Percentiles rank a stretch among this genome's conserved stretches.
phyloP scores from a whole-genome alignment of 1,140 invertebrate species.

The Drosophila mauritiana region DNA sequence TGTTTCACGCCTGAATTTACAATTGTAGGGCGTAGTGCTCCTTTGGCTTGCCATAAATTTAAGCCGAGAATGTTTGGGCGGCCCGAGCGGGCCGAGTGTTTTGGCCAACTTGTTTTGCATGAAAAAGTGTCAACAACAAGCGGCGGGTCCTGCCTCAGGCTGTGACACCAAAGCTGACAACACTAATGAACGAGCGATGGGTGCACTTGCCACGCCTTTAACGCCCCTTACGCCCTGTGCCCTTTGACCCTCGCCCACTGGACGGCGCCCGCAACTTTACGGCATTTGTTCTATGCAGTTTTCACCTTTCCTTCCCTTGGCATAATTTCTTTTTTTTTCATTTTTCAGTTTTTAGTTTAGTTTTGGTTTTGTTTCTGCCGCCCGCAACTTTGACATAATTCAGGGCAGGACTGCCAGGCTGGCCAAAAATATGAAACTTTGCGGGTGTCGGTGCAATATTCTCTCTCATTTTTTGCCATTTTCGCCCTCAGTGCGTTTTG shows the following conservation, averaged over 20 bases:
- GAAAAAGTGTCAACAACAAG: slow-evolving; percentile 67
- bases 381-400: slow-evolving; percentile 81
- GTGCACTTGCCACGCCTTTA: slow-evolving; percentile 29
- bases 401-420: slow-evolving; percentile 67
- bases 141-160: slow-evolving; percentile 45
- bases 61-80: slow-evolving; percentile 22
- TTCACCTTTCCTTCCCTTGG: slow-evolving; percentile 45
- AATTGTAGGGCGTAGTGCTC: slow-evolving; percentile 37
- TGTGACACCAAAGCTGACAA: slow-evolving; percentile 72
- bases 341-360: slow-evolving; percentile 9
- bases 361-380: slow-evolving; percentile 25
- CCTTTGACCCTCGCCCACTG: slow-evolving; percentile 7
- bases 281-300: slow-evolving; percentile 74
- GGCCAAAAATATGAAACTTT: slow-evolving; percentile 71
- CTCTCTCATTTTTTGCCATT: slow-evolving; percentile 34
- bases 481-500: slow-evolving; percentile 16
- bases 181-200: slow-evolving; percentile 72
- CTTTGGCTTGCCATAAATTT: slow-evolving; percentile 49
- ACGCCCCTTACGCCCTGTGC: neutral
- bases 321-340: neutral
- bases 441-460: slow-evolving; percentile 61
- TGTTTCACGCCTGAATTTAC: slow-evolving; percentile 55
- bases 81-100: slow-evolving; percentile 13
- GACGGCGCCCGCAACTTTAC: slow-evolving; percentile 53
- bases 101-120: slow-evolving; percentile 57